Evolutionary conservation across 2,797 vertebrate species (phyloP).

Genomic region (Hydrophis major): DNA sequence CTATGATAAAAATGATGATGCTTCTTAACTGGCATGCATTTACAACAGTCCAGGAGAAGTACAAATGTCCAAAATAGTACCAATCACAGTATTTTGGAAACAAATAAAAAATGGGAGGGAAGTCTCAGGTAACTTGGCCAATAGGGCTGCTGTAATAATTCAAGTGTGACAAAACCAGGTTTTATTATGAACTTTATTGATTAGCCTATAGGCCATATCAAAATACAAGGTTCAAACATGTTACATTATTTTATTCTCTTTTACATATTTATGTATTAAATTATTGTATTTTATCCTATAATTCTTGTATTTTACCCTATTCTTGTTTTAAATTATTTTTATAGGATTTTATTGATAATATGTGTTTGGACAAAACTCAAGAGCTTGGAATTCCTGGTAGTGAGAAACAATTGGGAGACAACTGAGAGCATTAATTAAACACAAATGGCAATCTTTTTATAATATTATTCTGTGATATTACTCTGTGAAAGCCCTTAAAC

Average conservation of each 20-base stretch:
- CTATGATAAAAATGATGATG: too few species aligned
- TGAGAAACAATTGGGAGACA: background rate
- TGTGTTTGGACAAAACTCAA: background rate
- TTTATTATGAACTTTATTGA: too few species aligned
- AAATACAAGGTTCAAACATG: too few species aligned
- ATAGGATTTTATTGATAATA: too few species aligned
- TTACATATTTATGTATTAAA: too few species aligned
- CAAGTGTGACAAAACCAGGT: background rate
- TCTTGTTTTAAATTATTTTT: too few species aligned
- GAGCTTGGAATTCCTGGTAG: background rate
- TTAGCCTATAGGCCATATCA: too few species aligned
- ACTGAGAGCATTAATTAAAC: background rate
- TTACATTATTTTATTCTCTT: too few species aligned
- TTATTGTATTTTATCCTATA: too few species aligned
- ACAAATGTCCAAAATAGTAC: background rate
- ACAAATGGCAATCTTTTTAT: background rate
- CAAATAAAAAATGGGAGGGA: background rate
- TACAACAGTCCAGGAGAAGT: too few species aligned
- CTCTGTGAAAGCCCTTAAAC: background rate
- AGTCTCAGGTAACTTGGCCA: background rate
- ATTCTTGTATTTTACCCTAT: too few species aligned
- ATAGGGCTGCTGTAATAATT: background rate
- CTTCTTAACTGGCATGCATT: too few species aligned
- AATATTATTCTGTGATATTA: background rate
- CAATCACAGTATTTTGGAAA: background rate